Conservation (phyloP, 2,888 invertebrate species). For the Hofmannophila pseudospretella region DNA sequence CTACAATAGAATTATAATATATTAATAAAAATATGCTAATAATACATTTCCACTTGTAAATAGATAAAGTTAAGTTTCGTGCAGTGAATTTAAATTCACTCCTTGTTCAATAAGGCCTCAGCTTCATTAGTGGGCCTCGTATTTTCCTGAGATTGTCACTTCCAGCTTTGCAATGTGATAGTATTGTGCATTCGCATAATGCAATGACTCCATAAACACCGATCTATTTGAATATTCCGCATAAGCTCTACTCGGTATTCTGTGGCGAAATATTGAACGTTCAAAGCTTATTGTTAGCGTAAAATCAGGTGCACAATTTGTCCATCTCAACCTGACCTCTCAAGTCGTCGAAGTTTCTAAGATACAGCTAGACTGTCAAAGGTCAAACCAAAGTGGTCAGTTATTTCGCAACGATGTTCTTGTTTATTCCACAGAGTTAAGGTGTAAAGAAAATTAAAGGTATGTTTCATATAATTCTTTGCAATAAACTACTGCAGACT, state of each 20-base stretch:
- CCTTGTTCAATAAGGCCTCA: too few relatives aligned
- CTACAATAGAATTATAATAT: too few relatives aligned
- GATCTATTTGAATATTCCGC: conserved; percentile 4
- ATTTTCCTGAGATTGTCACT: too few relatives aligned
- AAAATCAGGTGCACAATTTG: conserved; percentile 7
- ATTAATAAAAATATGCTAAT: too few relatives aligned
- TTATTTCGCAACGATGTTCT: conserved; percentile 2
- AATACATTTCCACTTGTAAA: too few relatives aligned
- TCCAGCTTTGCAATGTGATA: neutral
- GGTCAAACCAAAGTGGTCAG: conserved; percentile 1
- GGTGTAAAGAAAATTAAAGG: conserved; percentile 8
- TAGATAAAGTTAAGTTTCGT: too few relatives aligned
- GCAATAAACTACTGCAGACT: too few relatives aligned
- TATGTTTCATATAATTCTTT: neutral
- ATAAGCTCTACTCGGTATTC: conserved; percentile 9
- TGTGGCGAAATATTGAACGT: conserved; percentile 8
- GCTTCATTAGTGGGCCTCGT: too few relatives aligned
- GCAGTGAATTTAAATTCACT: too few relatives aligned
- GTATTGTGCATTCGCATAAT: conserved; percentile 1
- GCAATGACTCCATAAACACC: conserved; percentile 2
- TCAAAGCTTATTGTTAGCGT: conserved; percentile 11
- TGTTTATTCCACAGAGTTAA: conserved; percentile 5
- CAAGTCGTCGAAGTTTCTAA: neutral
- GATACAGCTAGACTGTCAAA: neutral
- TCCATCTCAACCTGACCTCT: conserved; percentile 3